These are phyloP conservation scores for Timema cristinae DNA, from an alignment of 2,888 invertebrate species.

Conservation along the genomic window DNA sequence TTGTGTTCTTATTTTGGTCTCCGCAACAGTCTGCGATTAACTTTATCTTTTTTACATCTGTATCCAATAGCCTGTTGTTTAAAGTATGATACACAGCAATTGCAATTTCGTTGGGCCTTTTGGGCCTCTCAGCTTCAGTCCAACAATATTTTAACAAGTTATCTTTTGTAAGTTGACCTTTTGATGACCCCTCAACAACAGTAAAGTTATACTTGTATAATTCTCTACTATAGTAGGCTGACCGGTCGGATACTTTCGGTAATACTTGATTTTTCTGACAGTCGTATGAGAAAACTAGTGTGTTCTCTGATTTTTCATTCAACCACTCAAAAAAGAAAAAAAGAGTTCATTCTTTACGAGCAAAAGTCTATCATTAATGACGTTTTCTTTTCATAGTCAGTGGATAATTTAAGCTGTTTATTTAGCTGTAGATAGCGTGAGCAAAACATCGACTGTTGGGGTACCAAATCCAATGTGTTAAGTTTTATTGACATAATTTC, in stretches of 20 bases:
- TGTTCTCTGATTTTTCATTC: not conserved
- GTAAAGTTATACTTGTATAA: conserved; percentile 14
- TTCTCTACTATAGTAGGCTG: conserved; percentile 13
- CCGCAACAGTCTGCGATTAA: conserved; percentile 6
- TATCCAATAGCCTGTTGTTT: not conserved
- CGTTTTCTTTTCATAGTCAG: not conserved
- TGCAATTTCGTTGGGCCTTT: conserved; percentile 17
- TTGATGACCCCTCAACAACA: conserved; percentile 5
- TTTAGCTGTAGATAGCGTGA: not conserved
- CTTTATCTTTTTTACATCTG: not conserved
- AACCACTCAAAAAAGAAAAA: conserved; percentile 14
- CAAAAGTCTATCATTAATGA: not conserved
- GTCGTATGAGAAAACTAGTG: not conserved
- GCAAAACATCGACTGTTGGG: not conserved
- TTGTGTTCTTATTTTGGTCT: conserved; percentile 18
- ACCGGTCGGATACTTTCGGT: conserved; percentile 2
- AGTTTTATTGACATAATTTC: not conserved
- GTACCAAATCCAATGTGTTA: not conserved
- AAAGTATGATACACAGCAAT: conserved; percentile 13
- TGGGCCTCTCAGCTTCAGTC: conserved; percentile 9
- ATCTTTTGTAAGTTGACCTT: not conserved
- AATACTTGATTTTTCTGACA: conserved; percentile 11
- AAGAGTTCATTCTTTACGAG: too few species aligned
- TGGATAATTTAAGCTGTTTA: not conserved
- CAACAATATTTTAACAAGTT: conserved; percentile 4